Conservation (phyloP, 2,113 vertebrate genomes). For the Crypturellus undulatus region DNA sequence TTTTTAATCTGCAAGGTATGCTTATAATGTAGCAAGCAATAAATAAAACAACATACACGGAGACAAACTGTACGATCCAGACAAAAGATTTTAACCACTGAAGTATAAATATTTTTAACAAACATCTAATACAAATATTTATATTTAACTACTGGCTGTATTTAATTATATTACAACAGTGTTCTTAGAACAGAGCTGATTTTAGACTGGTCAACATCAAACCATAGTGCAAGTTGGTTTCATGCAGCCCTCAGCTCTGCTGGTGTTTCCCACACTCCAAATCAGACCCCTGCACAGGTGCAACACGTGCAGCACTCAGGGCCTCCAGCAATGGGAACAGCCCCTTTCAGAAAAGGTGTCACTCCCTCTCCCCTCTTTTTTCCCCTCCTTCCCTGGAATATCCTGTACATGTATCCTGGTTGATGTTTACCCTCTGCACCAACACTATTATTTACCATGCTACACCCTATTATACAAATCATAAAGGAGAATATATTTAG, state of each 20-base stretch:
- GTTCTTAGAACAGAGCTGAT: neutral
- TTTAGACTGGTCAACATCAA: neutral
- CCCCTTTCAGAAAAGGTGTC: neutral
- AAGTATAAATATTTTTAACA: neutral
- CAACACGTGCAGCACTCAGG: neutral
- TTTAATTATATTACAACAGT: too few species aligned
- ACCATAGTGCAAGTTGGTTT: neutral
- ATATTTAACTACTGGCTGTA: too few species aligned
- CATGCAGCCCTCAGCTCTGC: rapidly evolving
- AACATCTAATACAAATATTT: neutral
- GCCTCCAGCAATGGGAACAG: neutral
- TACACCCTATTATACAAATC: neutral
- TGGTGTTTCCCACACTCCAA: neutral
- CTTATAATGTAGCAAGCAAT: neutral
- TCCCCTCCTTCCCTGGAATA: neutral
- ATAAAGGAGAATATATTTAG: neutral
- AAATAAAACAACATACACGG: neutral
- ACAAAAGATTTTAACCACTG: neutral
- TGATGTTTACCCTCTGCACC: neutral
- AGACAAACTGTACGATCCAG: neutral
- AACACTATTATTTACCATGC: neutral
- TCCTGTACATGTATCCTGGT: neutral
- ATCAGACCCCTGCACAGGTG: rapidly evolving
- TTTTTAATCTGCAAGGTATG: neutral
- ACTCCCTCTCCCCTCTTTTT: too few species aligned